Evolutionary conservation across 1,140 invertebrate genomes (phyloP).

Genomic region (Campoletis sonorensis): DNA sequence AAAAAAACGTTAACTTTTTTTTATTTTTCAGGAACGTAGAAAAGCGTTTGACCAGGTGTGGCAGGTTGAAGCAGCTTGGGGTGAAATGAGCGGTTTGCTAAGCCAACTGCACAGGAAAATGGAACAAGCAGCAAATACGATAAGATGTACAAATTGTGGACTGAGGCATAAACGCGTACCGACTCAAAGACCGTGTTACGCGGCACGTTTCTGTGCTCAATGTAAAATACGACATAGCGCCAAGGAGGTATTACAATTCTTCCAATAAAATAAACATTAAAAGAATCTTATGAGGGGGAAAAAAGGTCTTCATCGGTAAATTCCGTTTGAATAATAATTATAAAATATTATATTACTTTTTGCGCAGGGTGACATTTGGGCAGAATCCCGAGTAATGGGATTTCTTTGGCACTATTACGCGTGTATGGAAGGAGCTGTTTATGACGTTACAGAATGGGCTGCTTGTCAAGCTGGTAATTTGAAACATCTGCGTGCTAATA

Average conservation of each 20-base stretch:
- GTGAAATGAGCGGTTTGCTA: constrained; percentile 87
- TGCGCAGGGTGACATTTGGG: constrained; percentile 95
- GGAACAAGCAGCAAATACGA: constrained; percentile 93
- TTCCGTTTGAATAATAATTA: constrained; percentile 23
- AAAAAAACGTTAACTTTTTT: constrained; percentile 33
- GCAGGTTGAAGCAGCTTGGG: constrained; percentile 89
- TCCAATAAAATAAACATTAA: neutral
- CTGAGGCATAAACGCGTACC: constrained; percentile 90
- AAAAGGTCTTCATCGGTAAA: constrained; percentile 1
- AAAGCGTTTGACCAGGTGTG: constrained; percentile 88
- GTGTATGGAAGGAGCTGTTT: constrained; percentile 96
- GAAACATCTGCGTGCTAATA: constrained; percentile 88
- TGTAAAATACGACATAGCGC: constrained; percentile 95
- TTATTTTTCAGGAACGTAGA: constrained; percentile 83
- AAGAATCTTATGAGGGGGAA: neutral
- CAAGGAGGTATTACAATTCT: constrained; percentile 82
- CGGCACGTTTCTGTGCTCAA: constrained; percentile 91
- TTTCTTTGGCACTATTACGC: constrained; percentile 95
- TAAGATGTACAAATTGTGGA: constrained; percentile 93
- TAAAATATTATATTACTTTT: constrained; percentile 47
- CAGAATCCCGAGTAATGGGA: constrained; percentile 91
- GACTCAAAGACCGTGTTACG: constrained; percentile 91
- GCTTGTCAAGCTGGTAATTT: constrained; percentile 92
- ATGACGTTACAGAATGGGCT: constrained; percentile 97
- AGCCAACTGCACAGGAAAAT: constrained; percentile 94